A percentile compares a stretch with the other conserved stretches of the same genome.
These are phyloP conservation scores for Frankliniella intonsa DNA, from an alignment of 2,888 invertebrate species.

Conservation along the genomic window DNA sequence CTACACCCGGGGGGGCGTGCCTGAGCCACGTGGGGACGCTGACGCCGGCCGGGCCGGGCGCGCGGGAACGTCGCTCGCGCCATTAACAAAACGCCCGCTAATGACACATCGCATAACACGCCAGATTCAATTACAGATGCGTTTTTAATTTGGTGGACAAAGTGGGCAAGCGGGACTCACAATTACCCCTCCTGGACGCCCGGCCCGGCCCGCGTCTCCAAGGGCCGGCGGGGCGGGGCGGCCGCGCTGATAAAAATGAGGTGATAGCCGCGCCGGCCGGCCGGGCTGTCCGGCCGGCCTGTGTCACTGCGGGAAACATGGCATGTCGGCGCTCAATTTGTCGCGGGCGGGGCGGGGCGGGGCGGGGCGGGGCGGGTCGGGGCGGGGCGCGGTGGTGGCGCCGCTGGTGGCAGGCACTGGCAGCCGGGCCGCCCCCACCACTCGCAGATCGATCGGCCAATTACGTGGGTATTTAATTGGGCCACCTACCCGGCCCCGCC, in stretches of 20 bases:
- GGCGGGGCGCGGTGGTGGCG: neutral
- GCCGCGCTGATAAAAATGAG: neutral
- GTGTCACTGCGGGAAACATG: neutral
- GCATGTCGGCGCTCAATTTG: constrained; percentile 19
- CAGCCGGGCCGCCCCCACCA: neutral
- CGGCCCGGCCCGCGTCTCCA: neutral
- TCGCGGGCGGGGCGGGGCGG: neutral
- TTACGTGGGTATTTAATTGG: constrained; percentile 7
- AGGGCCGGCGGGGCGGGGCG: neutral
- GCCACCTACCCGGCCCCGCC: neutral
- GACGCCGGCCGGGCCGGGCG: too few relatives aligned
- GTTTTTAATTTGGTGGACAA: constrained; percentile 18
- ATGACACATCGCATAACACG: constrained; percentile 7
- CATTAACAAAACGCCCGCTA: constrained; percentile 15
- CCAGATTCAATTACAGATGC: constrained; percentile 22
- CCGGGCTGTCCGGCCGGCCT: neutral
- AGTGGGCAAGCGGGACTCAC: neutral
- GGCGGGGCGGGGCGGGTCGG: neutral
- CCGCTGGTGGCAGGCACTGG: neutral
- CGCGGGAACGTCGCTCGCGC: neutral
- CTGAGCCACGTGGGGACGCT: too few relatives aligned
- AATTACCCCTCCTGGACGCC: too few relatives aligned
- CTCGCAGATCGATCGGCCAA: neutral
- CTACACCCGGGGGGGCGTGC: too few relatives aligned
- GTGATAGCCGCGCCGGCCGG: neutral